Evolutionary conservation across 2,797 vertebrate species (phyloP).

Genomic region (Podarcis lilfordi): DNA sequence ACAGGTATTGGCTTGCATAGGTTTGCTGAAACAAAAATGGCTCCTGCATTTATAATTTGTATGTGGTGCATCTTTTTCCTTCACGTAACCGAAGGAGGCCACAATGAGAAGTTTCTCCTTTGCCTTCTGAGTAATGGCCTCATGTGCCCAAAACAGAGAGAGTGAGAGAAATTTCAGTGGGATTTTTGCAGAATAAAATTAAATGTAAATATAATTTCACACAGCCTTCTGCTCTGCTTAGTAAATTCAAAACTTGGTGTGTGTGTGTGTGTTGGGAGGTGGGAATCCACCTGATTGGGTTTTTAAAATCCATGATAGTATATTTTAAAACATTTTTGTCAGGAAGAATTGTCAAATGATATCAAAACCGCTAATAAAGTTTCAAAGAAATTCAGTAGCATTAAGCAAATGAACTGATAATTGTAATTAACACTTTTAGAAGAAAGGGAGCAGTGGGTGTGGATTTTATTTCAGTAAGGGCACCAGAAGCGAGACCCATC

Average conservation of each 20-base stretch:
- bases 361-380: neutral
- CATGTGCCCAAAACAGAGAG: neutral
- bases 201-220: neutral
- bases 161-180: neutral
- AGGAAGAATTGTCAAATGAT: neutral
- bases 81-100: neutral
- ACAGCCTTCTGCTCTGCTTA: neutral
- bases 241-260: neutral
- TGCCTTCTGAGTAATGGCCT: neutral
- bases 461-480: rapidly evolving
- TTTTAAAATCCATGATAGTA: neutral
- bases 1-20: too few species aligned
- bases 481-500: neutral
- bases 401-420: neutral
- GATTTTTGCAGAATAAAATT: neutral
- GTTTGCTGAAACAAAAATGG: too few species aligned
- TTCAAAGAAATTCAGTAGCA: neutral
- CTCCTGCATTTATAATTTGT: neutral
- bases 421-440: neutral
- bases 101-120: neutral
- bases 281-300: neutral
- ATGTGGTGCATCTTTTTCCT: neutral
- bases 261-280: too few species aligned
- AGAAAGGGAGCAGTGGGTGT: neutral
- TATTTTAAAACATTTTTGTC: conserved; percentile 1